Base-by-base conservation (phyloP, 2,797 vertebrate genomes). In the Syngnathus acus region DNA sequence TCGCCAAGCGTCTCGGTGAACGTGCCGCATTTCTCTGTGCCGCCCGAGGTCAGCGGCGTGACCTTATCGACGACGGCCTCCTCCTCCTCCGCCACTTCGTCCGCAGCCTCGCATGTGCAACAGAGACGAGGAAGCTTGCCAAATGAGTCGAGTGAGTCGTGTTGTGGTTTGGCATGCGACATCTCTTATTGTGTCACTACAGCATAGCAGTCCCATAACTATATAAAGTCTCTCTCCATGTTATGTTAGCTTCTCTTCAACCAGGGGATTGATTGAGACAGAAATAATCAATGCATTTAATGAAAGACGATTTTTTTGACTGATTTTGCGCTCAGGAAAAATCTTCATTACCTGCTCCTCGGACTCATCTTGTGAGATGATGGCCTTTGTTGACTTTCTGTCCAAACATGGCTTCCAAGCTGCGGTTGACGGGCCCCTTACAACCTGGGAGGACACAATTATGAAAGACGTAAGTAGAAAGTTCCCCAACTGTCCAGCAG, bases 301-400 rank as follows among this genome's bases (percentile, higher is more conserved):
- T 50, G 47, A 50, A 50, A 50, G 6, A n/a, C 21, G 19, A 51
- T 21, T 21, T 50, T 38, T 17, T 39, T 47, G 17, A 50, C 76
- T 2, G 71, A 5, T 66, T 69, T 23, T 51, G 60, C 66, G 83
- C 68, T 55, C 80, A 97, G 95, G 93, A 74, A 94, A 94, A 65
- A 84, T 97, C 75, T 96, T 95, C 65, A 93, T 97, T 73, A 97
- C 94, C 16, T 94, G 95, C 76, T 95, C 95, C 0, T 87, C 91
- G 45, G 95, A 97, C 38, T 62, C 89, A 9, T 90, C 90, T 0
- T 73, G 85, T 72, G 92, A 94, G 73, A 93, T 97, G 68, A 80
- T 92, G 73, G 88, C 90, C 68, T 93, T 96, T 19, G 90, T 90
- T 62, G 93, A 95, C 65, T 93, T 94, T 79, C 87, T 97, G 57